Evolutionary conservation across 1,140 invertebrate species (phyloP), one percentile per base, ranked within the genome.

Genomic region (Eriocheir sinensis): DNA sequence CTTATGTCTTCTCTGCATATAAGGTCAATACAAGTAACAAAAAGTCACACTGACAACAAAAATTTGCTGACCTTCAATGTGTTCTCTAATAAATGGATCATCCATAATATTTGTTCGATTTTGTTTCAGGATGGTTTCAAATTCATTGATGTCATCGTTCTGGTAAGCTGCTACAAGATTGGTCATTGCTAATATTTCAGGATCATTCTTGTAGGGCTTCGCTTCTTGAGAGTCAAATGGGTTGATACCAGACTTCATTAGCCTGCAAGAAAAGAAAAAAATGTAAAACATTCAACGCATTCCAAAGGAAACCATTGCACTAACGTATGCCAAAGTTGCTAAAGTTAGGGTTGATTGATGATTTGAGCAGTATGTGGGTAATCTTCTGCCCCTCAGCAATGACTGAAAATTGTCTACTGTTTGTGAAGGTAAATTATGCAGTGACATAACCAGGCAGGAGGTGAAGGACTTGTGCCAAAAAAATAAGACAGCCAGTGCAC

Each of bases 201-300:
- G 99, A 97, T 99, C 99, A 97, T 99, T 99, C 97, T 99, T 99
- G 96, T 99, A 99, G 0, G 99, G 99, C 96, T 99, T 99, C 0
- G 99, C 99, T 97, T 99, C 99, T 97, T 99, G 99, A 0, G 99
- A 99, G 97, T 99, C 99, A 97, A 99, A 99, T 6, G 99, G 99
- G 97, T 99, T 99, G 93, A 99, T 99, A 34, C 99, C 99, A n/a
- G 99, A 99, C 97, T 99, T 99, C 99, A 99, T 99, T 93, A 99
- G 97, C 98, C 98, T 99, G 96, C 44, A 96, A 96, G 96, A 94
- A 96, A 27, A n/a, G 21, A 53, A 86, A 48, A 40, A 90, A 90
- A 27, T n/a, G 3, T 30, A 48, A 41, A 88, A 21, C n/a, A 89
- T 32, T 32, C 60, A n/a, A n/a, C n/a, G n/a, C n/a, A n/a, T n/a